Base-by-base conservation (phyloP, 2,888 invertebrate genomes). In the Lepetodrilus schrolli region DNA sequence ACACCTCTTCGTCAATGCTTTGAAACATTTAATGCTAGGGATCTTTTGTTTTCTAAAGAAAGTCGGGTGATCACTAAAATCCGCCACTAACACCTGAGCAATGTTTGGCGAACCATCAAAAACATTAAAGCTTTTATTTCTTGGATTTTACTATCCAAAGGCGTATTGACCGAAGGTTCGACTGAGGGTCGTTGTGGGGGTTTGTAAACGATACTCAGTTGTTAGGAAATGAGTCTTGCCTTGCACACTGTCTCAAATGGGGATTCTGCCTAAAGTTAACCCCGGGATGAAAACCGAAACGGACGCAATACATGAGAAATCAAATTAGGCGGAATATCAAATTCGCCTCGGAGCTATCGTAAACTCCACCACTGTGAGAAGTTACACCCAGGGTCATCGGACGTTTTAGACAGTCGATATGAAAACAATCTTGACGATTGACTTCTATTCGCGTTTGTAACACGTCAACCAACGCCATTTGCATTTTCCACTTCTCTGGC, bases 221-320 rank as follows among this genome's bases (percentile, higher is more conserved):
- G 68, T 47, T 26, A 68, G 47, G 68, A 68, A 68, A 68, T 68
- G 30, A 66, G 5, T 38, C 68, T 68, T n/a, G 30, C n/a, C 34
- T 21, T 10, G n/a, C n/a, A 50, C 23, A 58, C n/a, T n/a, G 23
- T 58, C 58, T 58, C 58, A n/a, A 30, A 26, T 58, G 26, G 30
- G 58, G n/a, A 0, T n/a, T 30, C 13, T 10, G 58, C 26, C 58
- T 30, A 8, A 8, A 8, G 30, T 58, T 58, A 26, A 43, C 58
- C 58, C n/a, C 58, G 30, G 30, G 58, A 21, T 30, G 30, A 26
- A 26, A 58, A 58, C 58, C 34, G 26, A 26, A 58, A 30, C 58
- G n/a, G 13, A 58, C 58, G 23, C 58, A 30, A 58, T 26, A 58
- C 58, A 58, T n/a, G 58, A 58, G 30, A 58, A 58, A 58, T 58